phyloP scores from a whole-genome alignment of 2,113 vertebrate species.

The Drymodes brunneopygia region DNA sequence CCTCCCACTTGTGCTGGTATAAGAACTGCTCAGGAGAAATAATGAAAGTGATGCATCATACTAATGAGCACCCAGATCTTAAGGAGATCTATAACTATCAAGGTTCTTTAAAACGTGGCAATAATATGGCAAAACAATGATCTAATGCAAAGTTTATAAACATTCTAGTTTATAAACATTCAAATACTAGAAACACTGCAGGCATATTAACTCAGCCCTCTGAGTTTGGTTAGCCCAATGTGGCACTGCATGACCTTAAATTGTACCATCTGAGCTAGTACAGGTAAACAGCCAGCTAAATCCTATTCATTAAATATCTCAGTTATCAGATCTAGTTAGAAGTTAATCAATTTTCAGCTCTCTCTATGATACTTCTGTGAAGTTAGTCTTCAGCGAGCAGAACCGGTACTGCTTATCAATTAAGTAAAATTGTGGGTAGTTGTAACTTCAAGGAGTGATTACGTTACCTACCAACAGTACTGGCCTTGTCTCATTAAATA shows the following conservation, averaged over 20 bases:
- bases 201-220: neutral
- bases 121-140: neutral
- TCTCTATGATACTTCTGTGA: neutral
- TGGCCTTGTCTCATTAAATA: neutral
- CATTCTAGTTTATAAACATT: neutral
- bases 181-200: neutral
- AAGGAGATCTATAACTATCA: neutral
- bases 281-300: neutral
- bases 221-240: neutral
- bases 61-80: neutral
- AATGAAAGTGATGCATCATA: neutral
- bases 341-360: constrained; percentile 44
- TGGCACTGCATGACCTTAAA: neutral
- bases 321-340: constrained; percentile 22
- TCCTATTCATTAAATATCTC: neutral
- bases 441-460: neutral
- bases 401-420: constrained; percentile 25
- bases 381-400: neutral
- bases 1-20: neutral
- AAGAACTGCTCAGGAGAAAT: neutral
- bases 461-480: neutral
- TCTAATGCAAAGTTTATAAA: neutral
- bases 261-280: neutral
- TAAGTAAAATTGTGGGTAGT: neutral
- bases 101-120: neutral